phyloP scores from a whole-genome alignment of 2,113 vertebrate genomes.

The Brienomyrus longianalis region DNA sequence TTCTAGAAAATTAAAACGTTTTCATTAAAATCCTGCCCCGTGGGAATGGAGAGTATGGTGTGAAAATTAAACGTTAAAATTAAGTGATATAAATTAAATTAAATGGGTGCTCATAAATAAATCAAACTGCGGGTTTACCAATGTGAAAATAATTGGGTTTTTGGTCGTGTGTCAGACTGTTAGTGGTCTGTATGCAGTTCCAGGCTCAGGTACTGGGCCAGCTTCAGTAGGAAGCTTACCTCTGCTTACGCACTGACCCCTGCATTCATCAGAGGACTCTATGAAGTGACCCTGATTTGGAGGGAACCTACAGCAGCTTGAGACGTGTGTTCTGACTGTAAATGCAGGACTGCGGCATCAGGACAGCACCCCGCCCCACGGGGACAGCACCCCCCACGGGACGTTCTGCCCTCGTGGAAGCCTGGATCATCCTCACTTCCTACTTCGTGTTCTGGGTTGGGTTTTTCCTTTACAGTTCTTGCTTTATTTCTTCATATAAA shows the following conservation, averaged over 20 bases:
- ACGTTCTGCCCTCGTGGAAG: neutral
- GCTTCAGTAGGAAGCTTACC: neutral
- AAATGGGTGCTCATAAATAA: neutral
- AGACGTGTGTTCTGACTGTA: neutral
- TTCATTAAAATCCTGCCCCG: neutral
- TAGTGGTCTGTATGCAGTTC: neutral
- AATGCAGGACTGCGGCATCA: neutral
- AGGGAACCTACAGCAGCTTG: neutral
- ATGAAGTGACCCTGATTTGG: neutral
- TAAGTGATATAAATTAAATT: neutral
- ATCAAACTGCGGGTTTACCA: neutral
- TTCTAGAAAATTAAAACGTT: neutral
- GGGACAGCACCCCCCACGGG: neutral
- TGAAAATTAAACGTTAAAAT: neutral
- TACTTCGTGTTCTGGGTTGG: neutral
- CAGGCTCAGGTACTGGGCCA: neutral
- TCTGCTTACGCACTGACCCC: neutral
- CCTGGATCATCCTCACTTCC: neutral
- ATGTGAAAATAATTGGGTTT: neutral
- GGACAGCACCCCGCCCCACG: neutral
- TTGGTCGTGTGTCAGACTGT: neutral
- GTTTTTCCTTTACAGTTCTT: neutral
- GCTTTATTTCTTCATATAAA: neutral
- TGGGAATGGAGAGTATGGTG: neutral
- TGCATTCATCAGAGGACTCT: neutral